Evolutionary conservation across 2,113 vertebrate genomes (phyloP), one percentile per base, ranked within the genome.

Genomic region (Sphyrna mokarran): DNA sequence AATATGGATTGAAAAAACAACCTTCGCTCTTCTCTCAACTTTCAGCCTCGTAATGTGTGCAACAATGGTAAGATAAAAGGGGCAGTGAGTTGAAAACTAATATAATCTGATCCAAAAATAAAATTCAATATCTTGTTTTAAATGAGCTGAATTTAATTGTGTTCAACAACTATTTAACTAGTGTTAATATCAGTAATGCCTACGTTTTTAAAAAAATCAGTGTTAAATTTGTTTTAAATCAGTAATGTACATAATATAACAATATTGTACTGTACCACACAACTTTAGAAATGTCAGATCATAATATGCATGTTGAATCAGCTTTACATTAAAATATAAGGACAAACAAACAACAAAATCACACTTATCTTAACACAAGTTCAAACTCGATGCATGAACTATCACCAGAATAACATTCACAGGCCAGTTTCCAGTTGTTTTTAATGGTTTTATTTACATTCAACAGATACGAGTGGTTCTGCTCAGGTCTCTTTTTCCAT

Each of bases 391-490:
- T 72, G 43, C 69, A 95, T 54, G 23, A 48, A 90, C 6, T 54
- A 54, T 14, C 37, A 29, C 23, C 2, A 72, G 94, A 43, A 26
- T 76, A 70, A 72, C 68, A 95, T 69, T 72, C 40, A 72, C 43
- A 76, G 68, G 48, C 69, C 11, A 95, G 40, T 95, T 72, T 95
- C 94, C 93, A 95, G 9, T 70, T 95, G 48, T 66, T 66, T 95
- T 95, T 95, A 95, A 72, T 76, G 40, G 63, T 95, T 95, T 95
- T 29, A 72, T 76, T 95, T 72, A 72, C 94, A 95, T 72, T 95
- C 68, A 72, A 95, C 37, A 95, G 93, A 37, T 93, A 66, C 18
- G 87, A 61, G 89, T 33, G 68, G 43, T 72, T 43, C 94, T 95
- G 40, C 89, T 95, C 94, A 95, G 89, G 68, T 54, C 40, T 43